Conservation (phyloP, 2,113 vertebrate species). For the Notechis scutatus region DNA sequence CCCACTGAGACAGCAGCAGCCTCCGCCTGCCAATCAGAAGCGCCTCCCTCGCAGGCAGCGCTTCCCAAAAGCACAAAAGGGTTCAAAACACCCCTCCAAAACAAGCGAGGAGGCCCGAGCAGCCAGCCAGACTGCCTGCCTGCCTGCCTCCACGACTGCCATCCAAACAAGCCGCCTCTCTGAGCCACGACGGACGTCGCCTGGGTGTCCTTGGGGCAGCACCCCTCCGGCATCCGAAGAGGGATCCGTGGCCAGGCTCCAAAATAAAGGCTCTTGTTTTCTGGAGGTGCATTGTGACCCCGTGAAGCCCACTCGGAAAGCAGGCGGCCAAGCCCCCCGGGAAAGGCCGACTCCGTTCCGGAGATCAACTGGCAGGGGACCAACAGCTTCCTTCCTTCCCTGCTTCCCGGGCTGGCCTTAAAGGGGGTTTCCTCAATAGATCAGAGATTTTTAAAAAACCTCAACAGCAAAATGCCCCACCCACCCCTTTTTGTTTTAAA, state of each 20-base stretch:
- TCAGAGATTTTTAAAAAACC: neutral
- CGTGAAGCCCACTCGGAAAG: no score
- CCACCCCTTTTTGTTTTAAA: no score
- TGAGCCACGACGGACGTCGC: neutral
- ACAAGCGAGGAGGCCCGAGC: neutral
- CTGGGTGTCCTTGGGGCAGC: neutral
- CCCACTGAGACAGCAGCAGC: neutral
- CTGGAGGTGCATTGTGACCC: neutral
- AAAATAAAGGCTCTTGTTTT: neutral
- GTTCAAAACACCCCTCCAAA: neutral
- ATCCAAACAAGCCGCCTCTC: neutral
- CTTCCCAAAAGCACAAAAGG: neutral
- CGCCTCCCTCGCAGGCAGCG: no score
- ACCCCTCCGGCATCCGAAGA: neutral
- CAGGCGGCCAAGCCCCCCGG: neutral
- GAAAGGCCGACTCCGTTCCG: neutral
- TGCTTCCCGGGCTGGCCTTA: neutral
- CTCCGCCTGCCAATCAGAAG: neutral
- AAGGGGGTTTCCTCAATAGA: neutral
- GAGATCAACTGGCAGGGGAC: neutral
- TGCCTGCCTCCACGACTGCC: no score
- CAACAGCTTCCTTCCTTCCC: neutral
- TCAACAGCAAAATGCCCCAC: neutral
- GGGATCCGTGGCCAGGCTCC: neutral
- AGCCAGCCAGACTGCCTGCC: neutral